Evolutionary conservation across 2,888 invertebrate species (phyloP).

Genomic region (Desoria tigrina): DNA sequence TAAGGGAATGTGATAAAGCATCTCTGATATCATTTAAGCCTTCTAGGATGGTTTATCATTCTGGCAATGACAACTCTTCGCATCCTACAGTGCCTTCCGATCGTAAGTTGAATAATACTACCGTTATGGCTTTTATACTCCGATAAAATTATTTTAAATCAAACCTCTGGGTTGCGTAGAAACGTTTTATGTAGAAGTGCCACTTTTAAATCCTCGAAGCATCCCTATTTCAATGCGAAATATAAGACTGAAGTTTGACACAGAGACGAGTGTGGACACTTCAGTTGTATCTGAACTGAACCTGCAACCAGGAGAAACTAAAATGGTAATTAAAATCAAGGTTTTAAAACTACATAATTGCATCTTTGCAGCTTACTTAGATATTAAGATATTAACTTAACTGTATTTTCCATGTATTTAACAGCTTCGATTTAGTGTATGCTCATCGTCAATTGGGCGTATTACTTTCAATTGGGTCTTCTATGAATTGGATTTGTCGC

Average conservation of each 20-base stretch:
- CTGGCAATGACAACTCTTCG: conserved; percentile 53
- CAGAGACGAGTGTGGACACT: conserved; percentile 17
- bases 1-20: conserved; percentile 37
- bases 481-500: conserved; percentile 37
- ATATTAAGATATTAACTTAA: background rate
- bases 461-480: conserved; percentile 29
- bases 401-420: conserved; percentile 12
- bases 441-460: conserved; percentile 27
- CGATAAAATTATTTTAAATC: conserved; percentile 4
- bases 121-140: background rate
- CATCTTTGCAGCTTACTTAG: background rate
- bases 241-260: conserved; percentile 40
- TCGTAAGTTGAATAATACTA: conserved; percentile 24
- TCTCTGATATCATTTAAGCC: conserved; percentile 44
- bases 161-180: conserved; percentile 32
- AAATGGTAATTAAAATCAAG: too few species aligned
- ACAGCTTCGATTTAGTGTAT: conserved; percentile 44
- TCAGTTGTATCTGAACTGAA: conserved; percentile 28
- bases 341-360: conserved; percentile 5
- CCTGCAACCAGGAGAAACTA: conserved; percentile 35
- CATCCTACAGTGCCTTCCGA: conserved; percentile 47
- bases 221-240: conserved; percentile 35
- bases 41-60: conserved; percentile 54
- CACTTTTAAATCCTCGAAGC: conserved; percentile 35
- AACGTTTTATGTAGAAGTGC: conserved; percentile 43